These are phyloP conservation scores for Diuraphis noxia DNA, from an alignment of 1,140 invertebrate species.

Conservation along the genomic window DNA sequence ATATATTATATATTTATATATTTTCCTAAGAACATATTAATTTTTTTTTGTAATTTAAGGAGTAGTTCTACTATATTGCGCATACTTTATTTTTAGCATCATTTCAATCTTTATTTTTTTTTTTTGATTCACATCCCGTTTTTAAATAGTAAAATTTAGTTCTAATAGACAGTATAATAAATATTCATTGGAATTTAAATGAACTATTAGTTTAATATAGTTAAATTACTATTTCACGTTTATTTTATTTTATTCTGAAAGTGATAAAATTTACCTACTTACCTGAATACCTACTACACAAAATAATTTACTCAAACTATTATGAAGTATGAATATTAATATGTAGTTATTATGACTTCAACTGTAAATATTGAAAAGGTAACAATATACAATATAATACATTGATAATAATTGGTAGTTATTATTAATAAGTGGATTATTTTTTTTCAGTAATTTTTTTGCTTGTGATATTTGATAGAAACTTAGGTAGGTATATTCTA, in stretches of 20 bases:
- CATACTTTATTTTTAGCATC: too few species aligned
- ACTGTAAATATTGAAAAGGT: background rate
- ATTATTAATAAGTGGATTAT: background rate
- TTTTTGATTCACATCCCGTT: too few species aligned
- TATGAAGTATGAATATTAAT: background rate
- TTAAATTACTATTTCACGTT: too few species aligned
- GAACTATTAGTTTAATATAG: too few species aligned
- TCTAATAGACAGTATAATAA: too few species aligned
- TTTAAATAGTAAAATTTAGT: too few species aligned
- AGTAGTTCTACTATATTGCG: background rate
- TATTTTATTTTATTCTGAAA: too few species aligned
- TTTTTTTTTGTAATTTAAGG: background rate
- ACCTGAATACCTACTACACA: background rate
- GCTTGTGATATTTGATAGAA: background rate
- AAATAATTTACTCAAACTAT: background rate
- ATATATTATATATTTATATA: background rate
- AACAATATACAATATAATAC: background rate
- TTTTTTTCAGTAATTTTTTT: background rate
- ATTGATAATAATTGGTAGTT: too few species aligned
- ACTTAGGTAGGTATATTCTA: background rate
- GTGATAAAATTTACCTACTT: background rate
- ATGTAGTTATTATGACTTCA: background rate
- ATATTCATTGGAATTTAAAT: too few species aligned
- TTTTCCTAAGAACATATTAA: background rate
- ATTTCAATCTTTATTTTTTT: too few species aligned